Base-by-base conservation (phyloP, 2,113 vertebrate species). In the Columba livia region DNA sequence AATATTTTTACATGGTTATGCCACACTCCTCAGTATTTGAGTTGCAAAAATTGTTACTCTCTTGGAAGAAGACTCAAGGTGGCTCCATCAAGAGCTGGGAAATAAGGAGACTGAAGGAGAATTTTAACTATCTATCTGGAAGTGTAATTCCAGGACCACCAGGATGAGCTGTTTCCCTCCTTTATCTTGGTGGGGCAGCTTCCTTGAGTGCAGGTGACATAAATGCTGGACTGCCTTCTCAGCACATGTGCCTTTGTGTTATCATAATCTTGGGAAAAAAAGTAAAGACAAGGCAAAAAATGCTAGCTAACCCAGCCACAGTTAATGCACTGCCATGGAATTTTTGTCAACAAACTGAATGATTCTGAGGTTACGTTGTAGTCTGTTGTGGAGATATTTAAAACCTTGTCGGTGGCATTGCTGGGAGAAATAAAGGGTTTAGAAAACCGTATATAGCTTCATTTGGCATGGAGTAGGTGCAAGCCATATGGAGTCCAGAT, bases 401-500 rank as follows among this genome's bases (percentile, higher is more conserved):
- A 91, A 94, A 89, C 88, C 81, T 54, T 0, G 1, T 78, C 0
- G 5, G 83, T 86, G 87, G 85, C 69, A 79, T 85, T 65, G 36
- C 74, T 88, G 60, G 47, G 38, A 89, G 96, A 91, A 90, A 44
- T 51, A 72, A 85, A 74, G 61, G 73, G 48, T 88, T 95, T 93
- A 67, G 60, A 88, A 94, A 94, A 91, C 36, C 54, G 56, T 81
- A 50, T 82, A 56, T 79, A 75, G 73, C 71, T 96, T 88, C 89
- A 66, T 92, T 93, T 95, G 80, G 79, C 87, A 70, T 4, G 2
- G 61, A 88, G 56, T 85, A 85, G 86, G 81, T 88, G 40, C 8
- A 16, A 79, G 31, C 53, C 97, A 98, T 97, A 95, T 98, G 98
- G 97, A 90, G 67, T 90, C 96, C 98, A 98, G 97, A 97, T 98